Percentiles rank a stretch among this genome's conserved stretches.
Conservation (phyloP, 2,113 vertebrate genomes). For the Hucho hucho region DNA sequence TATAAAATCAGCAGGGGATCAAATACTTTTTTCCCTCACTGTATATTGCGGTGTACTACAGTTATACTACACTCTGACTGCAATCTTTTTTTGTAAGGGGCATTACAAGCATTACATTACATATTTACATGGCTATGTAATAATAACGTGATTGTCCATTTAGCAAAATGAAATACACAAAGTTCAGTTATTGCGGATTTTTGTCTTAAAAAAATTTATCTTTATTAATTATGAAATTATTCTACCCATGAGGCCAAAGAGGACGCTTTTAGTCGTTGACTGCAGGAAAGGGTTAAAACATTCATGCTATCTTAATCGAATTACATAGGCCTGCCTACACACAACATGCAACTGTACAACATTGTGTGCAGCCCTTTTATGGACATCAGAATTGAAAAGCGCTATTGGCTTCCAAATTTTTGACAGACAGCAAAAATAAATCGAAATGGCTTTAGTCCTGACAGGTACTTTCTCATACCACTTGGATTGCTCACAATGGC, state of each 20-base stretch:
- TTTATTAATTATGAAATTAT: too few species aligned
- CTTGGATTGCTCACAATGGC: slow-evolving; percentile 19
- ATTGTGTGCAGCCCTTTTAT: slow-evolving; percentile 48
- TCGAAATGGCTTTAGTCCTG: slow-evolving; percentile 33
- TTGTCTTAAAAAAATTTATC: too few species aligned
- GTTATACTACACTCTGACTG: too few species aligned
- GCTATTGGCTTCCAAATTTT: neutral
- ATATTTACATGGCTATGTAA: neutral
- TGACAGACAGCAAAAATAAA: slow-evolving; percentile 20
- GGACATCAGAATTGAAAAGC: neutral
- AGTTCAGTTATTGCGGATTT: neutral
- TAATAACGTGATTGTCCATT: neutral
- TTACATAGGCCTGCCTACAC: neutral
- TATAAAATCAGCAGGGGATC: too few species aligned
- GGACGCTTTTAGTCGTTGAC: neutral
- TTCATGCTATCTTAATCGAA: neutral
- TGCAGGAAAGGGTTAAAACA: neutral
- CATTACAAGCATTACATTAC: neutral
- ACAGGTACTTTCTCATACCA: slow-evolving; percentile 24
- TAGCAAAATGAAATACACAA: neutral
- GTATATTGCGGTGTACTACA: too few species aligned
- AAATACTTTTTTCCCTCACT: too few species aligned
- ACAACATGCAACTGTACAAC: slow-evolving; percentile 7
- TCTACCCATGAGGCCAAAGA: neutral
- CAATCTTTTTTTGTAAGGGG: too few species aligned